Evolutionary conservation across 2,797 vertebrate species (phyloP), one percentile per base, ranked within the genome.

Genomic region (Pagetopsis macropterus): DNA sequence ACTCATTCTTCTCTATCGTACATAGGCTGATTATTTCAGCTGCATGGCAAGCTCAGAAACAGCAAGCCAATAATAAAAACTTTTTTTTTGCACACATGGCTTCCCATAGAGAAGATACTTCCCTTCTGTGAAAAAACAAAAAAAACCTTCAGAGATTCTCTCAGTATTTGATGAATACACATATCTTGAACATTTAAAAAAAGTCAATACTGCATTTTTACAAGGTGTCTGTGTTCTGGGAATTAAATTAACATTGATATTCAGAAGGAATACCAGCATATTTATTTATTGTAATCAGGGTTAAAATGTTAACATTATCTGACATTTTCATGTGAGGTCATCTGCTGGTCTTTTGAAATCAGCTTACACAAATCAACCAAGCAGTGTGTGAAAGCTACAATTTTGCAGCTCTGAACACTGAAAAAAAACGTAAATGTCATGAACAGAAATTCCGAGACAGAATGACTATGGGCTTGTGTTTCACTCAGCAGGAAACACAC

Each of bases 41-140:
- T 19, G 62, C 66, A 62, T 70, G 64, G 70, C 68, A 69, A 65
- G 51, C 33, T 56, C 68, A 57, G 49, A 59, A 61, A 60, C 63
- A 61, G 57, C 21, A 68, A 68, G 63, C 15, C 33, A 12, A 61
- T 49, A 74, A 61, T 54, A 69, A 69, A 76, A 75, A 2, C 44
- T 12, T 46, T 62, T 71, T 69, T 70, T 79, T 72, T 52, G 31
- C 65, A 54, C 61, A 60, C 46, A 57, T 19, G 59, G 23, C 56
- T 50, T 67, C 67, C 27, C 57, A n/a, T 33, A 6, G 33, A 0
- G 57, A 67, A 57, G 57, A 65, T 50, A 41, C 23, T 19, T 61
- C 16, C 9, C 65, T 7, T 66, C 62, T 40, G 48, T 51, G 56
- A 14, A 46, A 46, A 44, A 69, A 16, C 51, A 44, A 33, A 44